phyloP scores from a whole-genome alignment of 2,888 invertebrate genomes.

The Xanthia togata region DNA sequence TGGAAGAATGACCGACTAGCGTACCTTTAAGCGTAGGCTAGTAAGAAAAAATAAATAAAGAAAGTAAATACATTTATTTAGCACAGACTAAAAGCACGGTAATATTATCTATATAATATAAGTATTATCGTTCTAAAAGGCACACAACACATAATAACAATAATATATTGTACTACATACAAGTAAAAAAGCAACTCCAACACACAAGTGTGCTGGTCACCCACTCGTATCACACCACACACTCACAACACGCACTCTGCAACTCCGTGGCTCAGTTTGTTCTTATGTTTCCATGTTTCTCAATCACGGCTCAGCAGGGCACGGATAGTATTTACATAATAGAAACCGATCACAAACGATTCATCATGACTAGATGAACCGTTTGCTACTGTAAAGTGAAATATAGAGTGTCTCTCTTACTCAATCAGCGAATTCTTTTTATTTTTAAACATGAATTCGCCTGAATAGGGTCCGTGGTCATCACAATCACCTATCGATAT shows the following conservation, averaged over 20 bases:
- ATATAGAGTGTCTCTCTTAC: slow-evolving; percentile 46
- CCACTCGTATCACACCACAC: no score
- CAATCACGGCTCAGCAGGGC: slow-evolving; percentile 46
- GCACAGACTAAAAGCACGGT: no score
- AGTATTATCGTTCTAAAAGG: no score
- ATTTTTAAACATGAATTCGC: slow-evolving; percentile 4
- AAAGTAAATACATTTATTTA: no score
- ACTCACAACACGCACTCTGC: background rate
- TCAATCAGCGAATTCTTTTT: slow-evolving; percentile 26
- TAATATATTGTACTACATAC: no score
- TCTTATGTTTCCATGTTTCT: slow-evolving; percentile 33
- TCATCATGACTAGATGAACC: slow-evolving; percentile 51
- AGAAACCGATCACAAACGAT: slow-evolving; percentile 44
- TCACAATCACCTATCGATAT: slow-evolving; percentile 4
- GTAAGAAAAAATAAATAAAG: no score
- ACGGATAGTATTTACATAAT: slow-evolving; percentile 41
- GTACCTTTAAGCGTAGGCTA: no score
- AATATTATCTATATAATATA: no score
- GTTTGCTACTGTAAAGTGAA: slow-evolving; percentile 41
- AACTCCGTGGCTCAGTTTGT: slow-evolving; percentile 22
- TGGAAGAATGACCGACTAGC: no score
- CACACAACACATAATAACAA: no score
- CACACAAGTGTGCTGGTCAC: no score
- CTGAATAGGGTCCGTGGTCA: background rate
- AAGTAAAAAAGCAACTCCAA: no score